phyloP scores from a whole-genome alignment of 2,888 invertebrate genomes.

The Dexiosoma caninum region DNA sequence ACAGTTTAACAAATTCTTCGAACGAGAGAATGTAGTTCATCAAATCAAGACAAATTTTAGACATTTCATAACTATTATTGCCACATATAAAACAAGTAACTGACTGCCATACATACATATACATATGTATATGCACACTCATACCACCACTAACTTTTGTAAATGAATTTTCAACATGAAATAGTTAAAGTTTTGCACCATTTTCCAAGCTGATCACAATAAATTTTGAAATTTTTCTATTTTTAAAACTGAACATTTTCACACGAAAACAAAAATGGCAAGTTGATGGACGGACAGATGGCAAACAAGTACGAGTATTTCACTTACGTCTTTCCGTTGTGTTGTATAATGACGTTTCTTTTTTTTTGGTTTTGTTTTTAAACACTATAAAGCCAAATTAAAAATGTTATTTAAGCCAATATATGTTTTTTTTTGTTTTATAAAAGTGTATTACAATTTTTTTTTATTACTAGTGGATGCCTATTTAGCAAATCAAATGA shows the following conservation, averaged over 20 bases:
- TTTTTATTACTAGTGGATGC: conserved; percentile 19
- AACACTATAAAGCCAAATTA: conserved; percentile 28
- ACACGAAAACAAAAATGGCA: conserved; percentile 47
- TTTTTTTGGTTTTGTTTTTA: conserved; percentile 9
- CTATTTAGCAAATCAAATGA: conserved; percentile 33
- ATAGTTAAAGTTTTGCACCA: conserved; percentile 32
- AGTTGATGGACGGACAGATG: conserved; percentile 22
- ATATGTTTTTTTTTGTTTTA: not conserved
- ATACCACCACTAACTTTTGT: not conserved
- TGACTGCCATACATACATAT: not conserved
- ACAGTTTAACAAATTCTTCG: not conserved
- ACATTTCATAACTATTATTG: conserved; percentile 29
- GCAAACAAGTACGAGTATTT: conserved; percentile 31
- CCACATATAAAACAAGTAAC: conserved; percentile 27
- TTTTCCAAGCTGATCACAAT: conserved; percentile 26
- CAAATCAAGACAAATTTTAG: not conserved
- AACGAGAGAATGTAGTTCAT: not conserved
- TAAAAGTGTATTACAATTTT: not conserved
- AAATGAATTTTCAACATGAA: conserved; percentile 18
- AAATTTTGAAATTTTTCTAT: conserved; percentile 49
- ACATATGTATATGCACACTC: not conserved
- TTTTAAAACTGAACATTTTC: conserved; percentile 46
- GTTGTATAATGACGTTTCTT: conserved; percentile 52
- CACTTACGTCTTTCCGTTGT: conserved; percentile 41
- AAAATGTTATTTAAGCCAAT: conserved; percentile 43